Base-by-base conservation (phyloP, 2,797 vertebrate species). In the Chelmon rostratus region DNA sequence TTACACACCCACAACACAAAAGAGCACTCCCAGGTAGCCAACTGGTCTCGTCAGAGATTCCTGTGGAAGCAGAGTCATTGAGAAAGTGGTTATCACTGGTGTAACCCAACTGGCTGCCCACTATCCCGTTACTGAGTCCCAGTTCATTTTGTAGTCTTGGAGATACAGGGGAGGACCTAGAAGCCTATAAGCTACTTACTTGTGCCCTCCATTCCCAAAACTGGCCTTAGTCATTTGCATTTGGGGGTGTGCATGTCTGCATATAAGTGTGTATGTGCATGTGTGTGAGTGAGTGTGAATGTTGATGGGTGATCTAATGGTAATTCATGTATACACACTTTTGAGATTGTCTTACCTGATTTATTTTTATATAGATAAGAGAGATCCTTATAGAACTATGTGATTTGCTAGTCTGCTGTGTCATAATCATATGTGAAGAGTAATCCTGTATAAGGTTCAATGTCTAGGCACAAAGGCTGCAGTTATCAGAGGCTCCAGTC, bases 181-280 rank as follows among this genome's bases (percentile, higher is more conserved):
- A 94, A 91, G 88, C 90, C 91, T 89, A 92, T 92, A 93, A 94
- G 89, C 90, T 91, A 94, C 87, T 93, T 93, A 91, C 83, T 88
- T 79, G 89, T 94, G 90, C 93, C 89, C 90, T 92, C 91, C 82
- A 85, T 90, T 92, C 88, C 88, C 78, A 90, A 94, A 95, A 92
- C 93, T 94, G 94, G 95, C 95, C 95, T 96, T 96, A 96, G 91
- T 94, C 94, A 94, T 95, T 86, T 89, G 83, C 94, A 93, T 89
- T 82, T 86, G 58, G 88, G 84, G 71, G 70, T 92, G 88, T 88
- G 78, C 79, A 82, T 79, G 79, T 86, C 74, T 78, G 83, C 76
- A 73, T 79, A 66, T 81, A 68, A n/a, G 59, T 37, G 66, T 66
- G 82, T 69, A 80, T 78, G 78, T 73, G 76, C 64, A 65, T 78